phyloP scores from a whole-genome alignment of 2,888 invertebrate species.

The Dione juno region DNA sequence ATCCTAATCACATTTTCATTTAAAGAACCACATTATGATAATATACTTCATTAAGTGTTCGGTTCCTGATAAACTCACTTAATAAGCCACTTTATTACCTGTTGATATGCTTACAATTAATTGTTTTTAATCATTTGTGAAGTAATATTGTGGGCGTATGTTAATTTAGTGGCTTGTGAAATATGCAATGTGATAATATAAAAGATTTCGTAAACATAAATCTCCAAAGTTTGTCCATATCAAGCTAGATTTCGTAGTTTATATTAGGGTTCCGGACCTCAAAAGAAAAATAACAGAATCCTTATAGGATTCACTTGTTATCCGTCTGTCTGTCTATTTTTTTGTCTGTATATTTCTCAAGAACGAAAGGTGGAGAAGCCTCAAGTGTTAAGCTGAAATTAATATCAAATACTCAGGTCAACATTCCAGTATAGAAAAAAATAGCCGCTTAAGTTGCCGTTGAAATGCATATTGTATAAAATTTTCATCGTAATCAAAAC shows the following conservation, averaged over 20 bases:
- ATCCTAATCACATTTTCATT: slow-evolving; percentile 31
- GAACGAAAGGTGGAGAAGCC: too few relatives aligned
- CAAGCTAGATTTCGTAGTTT: neutral
- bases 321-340: too few relatives aligned
- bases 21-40: slow-evolving; percentile 35
- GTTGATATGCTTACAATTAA: slow-evolving; percentile 11
- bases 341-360: too few relatives aligned
- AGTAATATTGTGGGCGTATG: slow-evolving; percentile 4
- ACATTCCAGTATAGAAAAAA: too few relatives aligned
- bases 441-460: too few relatives aligned
- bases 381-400: too few relatives aligned
- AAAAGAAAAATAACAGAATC: too few relatives aligned
- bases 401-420: too few relatives aligned
- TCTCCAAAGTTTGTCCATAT: neutral
- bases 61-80: slow-evolving; percentile 8
- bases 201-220: neutral
- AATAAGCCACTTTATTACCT: slow-evolving; percentile 14
- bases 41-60: slow-evolving; percentile 35
- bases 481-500: too few relatives aligned
- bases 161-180: neutral
- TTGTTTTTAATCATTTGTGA: slow-evolving; percentile 1
- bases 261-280: too few relatives aligned
- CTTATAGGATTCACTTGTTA: too few relatives aligned
- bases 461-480: too few relatives aligned
- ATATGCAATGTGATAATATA: slow-evolving; percentile 2